A percentile compares a stretch with the other conserved stretches of the same genome.
These are phyloP conservation scores for Argyrosomus japonicus DNA, from an alignment of 2,113 vertebrate genomes.

Conservation along the genomic window DNA sequence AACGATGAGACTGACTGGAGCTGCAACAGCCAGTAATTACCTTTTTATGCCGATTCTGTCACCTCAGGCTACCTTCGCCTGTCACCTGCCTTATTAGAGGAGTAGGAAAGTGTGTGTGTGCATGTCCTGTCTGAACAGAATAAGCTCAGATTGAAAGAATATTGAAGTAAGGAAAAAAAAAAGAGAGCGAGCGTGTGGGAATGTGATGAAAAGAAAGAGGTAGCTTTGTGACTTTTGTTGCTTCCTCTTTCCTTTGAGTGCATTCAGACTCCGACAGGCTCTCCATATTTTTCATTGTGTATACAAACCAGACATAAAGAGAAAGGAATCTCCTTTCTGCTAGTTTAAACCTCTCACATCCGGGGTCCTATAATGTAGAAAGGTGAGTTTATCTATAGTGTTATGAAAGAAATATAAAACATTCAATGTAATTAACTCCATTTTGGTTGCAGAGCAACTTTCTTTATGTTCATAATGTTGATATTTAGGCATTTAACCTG, in stretches of 20 bases:
- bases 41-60: constrained; percentile 16
- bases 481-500: constrained; percentile 83
- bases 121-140: constrained; percentile 19
- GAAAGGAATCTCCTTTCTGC: constrained; percentile 21
- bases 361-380: constrained; percentile 31
- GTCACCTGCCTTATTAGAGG: constrained; percentile 63
- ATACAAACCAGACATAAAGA: background rate
- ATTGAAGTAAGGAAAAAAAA: constrained; percentile 5
- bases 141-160: constrained; percentile 38
- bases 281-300: background rate
- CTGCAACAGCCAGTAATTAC: constrained; percentile 42
- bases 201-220: constrained; percentile 14
- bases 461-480: constrained; percentile 81
- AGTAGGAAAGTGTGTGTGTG: constrained; percentile 16
- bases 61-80: constrained; percentile 21
- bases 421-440: constrained; percentile 83
- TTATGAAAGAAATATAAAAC: constrained; percentile 78
- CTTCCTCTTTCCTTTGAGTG: constrained; percentile 23
- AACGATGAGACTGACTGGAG: constrained; percentile 31
- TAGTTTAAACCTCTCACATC: constrained; percentile 29
- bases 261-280: constrained; percentile 11
- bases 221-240: constrained; percentile 38
- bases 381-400: constrained; percentile 53
- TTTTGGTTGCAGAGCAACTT: constrained; percentile 94
- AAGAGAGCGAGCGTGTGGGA: background rate